Base-by-base conservation (phyloP, 2,888 invertebrate species). In the Linnaemya vulpina region DNA sequence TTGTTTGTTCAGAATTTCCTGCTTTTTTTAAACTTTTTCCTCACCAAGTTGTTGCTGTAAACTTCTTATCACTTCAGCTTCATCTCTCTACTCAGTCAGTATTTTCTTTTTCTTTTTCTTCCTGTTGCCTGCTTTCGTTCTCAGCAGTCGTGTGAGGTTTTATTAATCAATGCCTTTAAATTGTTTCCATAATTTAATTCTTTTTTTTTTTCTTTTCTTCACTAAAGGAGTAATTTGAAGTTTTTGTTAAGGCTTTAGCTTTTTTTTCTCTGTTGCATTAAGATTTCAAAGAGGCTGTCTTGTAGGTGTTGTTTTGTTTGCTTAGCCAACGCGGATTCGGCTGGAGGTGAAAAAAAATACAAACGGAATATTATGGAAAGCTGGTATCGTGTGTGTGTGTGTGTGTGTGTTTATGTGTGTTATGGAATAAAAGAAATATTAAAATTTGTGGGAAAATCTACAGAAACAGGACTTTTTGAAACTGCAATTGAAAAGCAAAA, bases 121-220 rank as follows among this genome's bases (percentile, higher is more conserved):
- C 43, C 68, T 20, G 80, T 55, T 65, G 0, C 49, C 68, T 20
- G 77, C 71, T 58, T 71, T 55, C 46, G 46, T 70, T 70, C 51
- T 77, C 71, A 62, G 58, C 75, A 77, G 74, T 84, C 89, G 89
- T 91, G 90, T 90, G 89, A 89, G 90, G 90, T 90, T 90, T 90
- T 90, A 90, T 90, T 90, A 90, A 90, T 90, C 90, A 90, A 91
- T 81, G 86, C 76, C 76, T 83, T 78, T 83, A 83, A 87, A 86
- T 86, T 84, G 84, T 86, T 86, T 86, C 84, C 82, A 85, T 82
- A 82, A 85, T 85, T 85, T 85, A 86, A 74, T 86, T 67, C 30
- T 30, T 83, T 63, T 40, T 55, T 75, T 49, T 79, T 35, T 38
- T 15, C 40, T n/a, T 25, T 70, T 40, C 9, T 22, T 1, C 43